These are phyloP conservation scores for Dromas ardeola DNA, from an alignment of 2,113 vertebrate genomes.

Conservation along the genomic window DNA sequence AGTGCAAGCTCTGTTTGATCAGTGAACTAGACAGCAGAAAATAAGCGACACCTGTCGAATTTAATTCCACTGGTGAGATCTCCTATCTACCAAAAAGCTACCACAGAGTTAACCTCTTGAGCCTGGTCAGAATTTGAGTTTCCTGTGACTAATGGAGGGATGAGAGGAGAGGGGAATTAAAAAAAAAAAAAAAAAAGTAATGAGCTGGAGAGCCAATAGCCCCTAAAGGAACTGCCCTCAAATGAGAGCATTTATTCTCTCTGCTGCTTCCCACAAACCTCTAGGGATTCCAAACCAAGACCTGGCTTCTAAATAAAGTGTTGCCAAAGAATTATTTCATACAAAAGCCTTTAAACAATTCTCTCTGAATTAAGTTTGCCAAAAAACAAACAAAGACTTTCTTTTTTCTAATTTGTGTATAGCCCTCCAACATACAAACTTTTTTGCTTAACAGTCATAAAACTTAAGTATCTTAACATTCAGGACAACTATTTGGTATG, in stretches of 20 bases:
- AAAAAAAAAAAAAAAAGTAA: background rate
- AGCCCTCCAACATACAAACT: background rate
- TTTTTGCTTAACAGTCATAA: background rate
- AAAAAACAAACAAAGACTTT: background rate
- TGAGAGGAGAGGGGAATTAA: too few relatives aligned
- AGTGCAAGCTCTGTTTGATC: background rate
- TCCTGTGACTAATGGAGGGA: background rate
- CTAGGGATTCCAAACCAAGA: background rate
- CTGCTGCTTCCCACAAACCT: background rate
- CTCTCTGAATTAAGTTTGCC: background rate
- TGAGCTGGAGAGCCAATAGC: background rate
- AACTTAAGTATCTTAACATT: background rate
- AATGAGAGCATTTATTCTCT: background rate
- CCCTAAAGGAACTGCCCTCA: background rate
- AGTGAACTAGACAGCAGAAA: background rate
- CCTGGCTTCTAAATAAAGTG: background rate
- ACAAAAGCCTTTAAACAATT: slow-evolving; percentile 2
- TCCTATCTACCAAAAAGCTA: background rate
- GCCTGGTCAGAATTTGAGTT: background rate
- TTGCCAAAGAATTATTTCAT: background rate
- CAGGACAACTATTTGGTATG: background rate
- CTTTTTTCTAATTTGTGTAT: background rate
- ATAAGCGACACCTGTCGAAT: background rate
- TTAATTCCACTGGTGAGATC: background rate
- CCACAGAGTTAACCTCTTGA: background rate